Evolutionary conservation across 2,888 invertebrate genomes (phyloP), one percentile per base, ranked within the genome.

Genomic region (Andrena bucephala): DNA sequence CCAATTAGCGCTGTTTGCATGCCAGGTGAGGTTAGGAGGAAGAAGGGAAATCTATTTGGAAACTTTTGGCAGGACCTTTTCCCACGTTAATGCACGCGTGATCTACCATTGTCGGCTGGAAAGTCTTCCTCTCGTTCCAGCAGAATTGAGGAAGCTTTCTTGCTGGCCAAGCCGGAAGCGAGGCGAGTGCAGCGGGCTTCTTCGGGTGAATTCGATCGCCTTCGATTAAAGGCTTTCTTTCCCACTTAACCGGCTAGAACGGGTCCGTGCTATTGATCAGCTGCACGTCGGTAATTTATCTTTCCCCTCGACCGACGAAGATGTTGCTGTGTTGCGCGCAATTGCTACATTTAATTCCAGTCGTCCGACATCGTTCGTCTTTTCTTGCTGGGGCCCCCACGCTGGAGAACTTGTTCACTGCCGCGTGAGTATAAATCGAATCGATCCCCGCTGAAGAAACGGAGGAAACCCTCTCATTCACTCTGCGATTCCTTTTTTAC

Each of bases 291-390:
- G 36, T 66, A 76, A 70, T 70, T 69, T 65, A 76, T 76, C 76
- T 79, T 65, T 66, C 62, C 52, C 76, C 24, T 36, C 50, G 65
- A 24, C 48, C 50, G 29, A 62, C 60, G 77, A 66, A 79, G 68
- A 75, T 68, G 63, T 75, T 75, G 27, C 75, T 27, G 36, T 68
- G 42, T 42, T 42, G 42, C 48, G 31, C 75, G 80, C 68, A 71
- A 80, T 70, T 77, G 66, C 36, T 62, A 66, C 60, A 66, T 80
- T 77, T 80, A 71, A 80, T 80, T 80, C 60, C 48, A 60, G 24
- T 48, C 52, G 65, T 20, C 24, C 60, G 59, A 54, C 54, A 10
- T 66, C 24, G 36, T 27, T 60, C 59, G 65, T 65, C 27, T 48
- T 67, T 80, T 71, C 70, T 76, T 50, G 24, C 42, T 33, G 65